Base-by-base conservation (phyloP, 2,113 vertebrate genomes). In the Apeltes quadracus region DNA sequence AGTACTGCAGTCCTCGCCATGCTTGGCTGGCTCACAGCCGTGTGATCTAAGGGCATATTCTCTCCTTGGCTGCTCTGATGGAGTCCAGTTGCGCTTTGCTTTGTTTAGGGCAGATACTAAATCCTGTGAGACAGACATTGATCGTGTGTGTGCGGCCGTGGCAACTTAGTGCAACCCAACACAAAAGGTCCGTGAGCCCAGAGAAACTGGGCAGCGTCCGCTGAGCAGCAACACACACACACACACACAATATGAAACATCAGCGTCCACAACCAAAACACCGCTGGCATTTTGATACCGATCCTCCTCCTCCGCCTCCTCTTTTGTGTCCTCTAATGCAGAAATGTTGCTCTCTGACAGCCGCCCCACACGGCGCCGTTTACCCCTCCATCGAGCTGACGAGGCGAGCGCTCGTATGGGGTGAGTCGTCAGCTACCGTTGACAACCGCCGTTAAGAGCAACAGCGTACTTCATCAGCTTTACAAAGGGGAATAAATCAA, bases 1-100 rank as follows among this genome's bases (percentile, higher is more conserved):
- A 87, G 75, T 84, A 62, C 80, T 85, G 86, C 88, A 89, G 83
- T 83, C 76, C 59, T 82, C 36, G 82, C 86, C 86, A 85, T 65
- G 88, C 80, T 72, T 69, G 71, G 32, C 75, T 71, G 73, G 1
- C 59, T 86, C 59, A 38, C 78, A 74, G 83, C 82, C 78, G 76
- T 53, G 59, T 88, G 84, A 89, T 79, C 72, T 86, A 79, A 86
- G 57, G 88, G 22, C 46, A 53, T 43, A 1, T 75, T 82, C 65
- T 69, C 22, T 36, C 36, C 20, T 67, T 14, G 2, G 61, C 73
- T 72, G 65, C 75, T 78, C 73, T 61, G 67, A 76, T 69, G 75
- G 61, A 61, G 58, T 67, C 61, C 38, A 66, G 66, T 13, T 74
- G 69, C 25, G n/a, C 25, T 27, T 7, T 11, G 51, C 54, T 79